Percentiles rank a stretch among this genome's conserved stretches.
Evolutionary conservation across 2,888 invertebrate genomes (phyloP).

Genomic region (Drosophila crucigera): DNA sequence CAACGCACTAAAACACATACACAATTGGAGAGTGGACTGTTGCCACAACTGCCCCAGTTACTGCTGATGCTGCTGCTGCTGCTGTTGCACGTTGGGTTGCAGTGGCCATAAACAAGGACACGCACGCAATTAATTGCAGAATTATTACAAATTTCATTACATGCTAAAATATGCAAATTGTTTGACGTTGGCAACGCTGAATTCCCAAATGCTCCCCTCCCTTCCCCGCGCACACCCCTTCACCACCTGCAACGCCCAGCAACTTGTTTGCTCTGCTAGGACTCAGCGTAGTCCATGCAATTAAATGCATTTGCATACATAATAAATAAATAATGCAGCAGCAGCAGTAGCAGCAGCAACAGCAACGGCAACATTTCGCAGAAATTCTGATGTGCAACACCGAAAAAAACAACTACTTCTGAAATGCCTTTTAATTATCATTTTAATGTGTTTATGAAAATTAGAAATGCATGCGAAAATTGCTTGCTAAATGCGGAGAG

Average conservation of each 20-base stretch:
- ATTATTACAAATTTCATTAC: constrained; percentile 83
- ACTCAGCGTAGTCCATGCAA: constrained; percentile 64
- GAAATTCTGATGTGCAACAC: constrained; percentile 20
- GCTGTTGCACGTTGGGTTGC: constrained; percentile 44
- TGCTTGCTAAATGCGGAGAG: constrained; percentile 57
- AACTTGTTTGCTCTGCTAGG: background rate
- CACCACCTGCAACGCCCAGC: background rate
- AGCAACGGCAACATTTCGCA: constrained; percentile 37
- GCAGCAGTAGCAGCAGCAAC: constrained; percentile 7
- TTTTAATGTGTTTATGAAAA: constrained; percentile 82
- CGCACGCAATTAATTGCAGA: constrained; percentile 82
- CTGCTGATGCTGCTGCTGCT: constrained; percentile 24
- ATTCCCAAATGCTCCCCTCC: constrained; percentile 7
- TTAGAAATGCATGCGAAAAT: constrained; percentile 77
- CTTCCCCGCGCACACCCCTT: background rate
- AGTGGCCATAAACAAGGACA: constrained; percentile 70
- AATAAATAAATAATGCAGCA: constrained; percentile 79
- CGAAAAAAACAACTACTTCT: constrained; percentile 18
- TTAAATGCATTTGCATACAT: constrained; percentile 83
- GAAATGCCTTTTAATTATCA: constrained; percentile 78
- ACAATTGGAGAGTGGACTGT: constrained; percentile 1
- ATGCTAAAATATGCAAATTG: constrained; percentile 82
- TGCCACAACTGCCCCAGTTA: constrained; percentile 36
- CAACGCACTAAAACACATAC: constrained; percentile 1
- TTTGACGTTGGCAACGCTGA: constrained; percentile 58